Conservation (phyloP, 2,797 vertebrate genomes). For the Sebastes kiyomatsui region DNA sequence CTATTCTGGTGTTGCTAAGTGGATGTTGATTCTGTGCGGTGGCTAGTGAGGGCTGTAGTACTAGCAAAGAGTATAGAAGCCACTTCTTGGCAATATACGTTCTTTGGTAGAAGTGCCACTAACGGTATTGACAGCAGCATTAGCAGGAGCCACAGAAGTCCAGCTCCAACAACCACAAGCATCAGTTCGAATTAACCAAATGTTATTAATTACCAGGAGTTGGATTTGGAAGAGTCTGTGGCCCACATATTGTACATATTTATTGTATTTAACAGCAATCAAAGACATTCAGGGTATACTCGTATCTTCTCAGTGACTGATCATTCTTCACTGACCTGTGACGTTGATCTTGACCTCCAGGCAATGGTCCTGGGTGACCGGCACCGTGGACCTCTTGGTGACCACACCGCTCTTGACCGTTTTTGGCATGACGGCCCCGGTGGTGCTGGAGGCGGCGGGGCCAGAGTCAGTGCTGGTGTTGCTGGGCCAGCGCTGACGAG, state of each 20-base stretch:
- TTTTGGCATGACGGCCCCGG: constrained; percentile 86
- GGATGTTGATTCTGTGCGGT: not conserved
- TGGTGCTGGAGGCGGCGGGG: not conserved
- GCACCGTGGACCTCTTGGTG: constrained; percentile 93
- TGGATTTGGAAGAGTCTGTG: not conserved
- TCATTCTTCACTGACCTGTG: constrained; percentile 84
- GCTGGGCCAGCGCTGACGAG: constrained; percentile 71
- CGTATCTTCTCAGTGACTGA: not conserved
- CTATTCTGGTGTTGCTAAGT: not conserved
- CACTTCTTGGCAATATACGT: too few relatives aligned
- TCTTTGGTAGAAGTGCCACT: not conserved
- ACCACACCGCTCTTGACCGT: constrained; percentile 94
- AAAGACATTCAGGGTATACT: not conserved
- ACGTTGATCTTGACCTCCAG: constrained; percentile 96
- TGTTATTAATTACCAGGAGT: not conserved
- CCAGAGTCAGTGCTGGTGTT: constrained; percentile 63
- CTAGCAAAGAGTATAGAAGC: not conserved
- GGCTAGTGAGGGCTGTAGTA: not conserved
- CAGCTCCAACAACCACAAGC: not conserved
- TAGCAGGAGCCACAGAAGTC: not conserved
- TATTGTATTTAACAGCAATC: not conserved
- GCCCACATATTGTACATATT: not conserved
- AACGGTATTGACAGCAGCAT: not conserved
- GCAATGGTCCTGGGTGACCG: constrained; percentile 85
- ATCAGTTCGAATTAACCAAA: not conserved